These are phyloP conservation scores for Hippocampus abdominalis DNA, from an alignment of 2,113 vertebrate genomes.

Conservation along the genomic window DNA sequence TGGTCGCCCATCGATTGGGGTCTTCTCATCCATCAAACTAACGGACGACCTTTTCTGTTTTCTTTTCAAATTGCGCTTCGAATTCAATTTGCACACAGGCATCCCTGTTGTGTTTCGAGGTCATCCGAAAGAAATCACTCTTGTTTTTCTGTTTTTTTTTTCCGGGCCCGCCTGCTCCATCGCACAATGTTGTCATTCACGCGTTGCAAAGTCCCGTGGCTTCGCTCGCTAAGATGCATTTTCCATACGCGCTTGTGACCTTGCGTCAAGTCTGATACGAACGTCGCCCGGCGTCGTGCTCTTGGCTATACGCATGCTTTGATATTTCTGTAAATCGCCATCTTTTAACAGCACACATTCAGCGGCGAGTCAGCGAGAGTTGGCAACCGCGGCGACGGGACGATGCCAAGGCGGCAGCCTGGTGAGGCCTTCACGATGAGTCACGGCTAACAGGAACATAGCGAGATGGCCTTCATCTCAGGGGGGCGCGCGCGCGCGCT, in stretches of 20 bases:
- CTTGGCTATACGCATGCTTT: slow-evolving; percentile 30
- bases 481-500: background rate
- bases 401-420: slow-evolving; percentile 53
- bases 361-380: slow-evolving; percentile 30
- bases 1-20: slow-evolving; percentile 62
- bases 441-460: slow-evolving; percentile 58
- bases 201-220: background rate
- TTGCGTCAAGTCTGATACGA: slow-evolving; percentile 29
- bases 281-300: background rate
- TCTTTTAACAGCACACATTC: background rate
- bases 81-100: slow-evolving; percentile 52
- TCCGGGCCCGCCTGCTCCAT: background rate
- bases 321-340: background rate
- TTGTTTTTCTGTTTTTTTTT: background rate
- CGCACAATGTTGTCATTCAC: background rate
- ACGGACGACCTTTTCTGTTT: slow-evolving; percentile 71
- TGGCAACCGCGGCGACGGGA: slow-evolving; percentile 40
- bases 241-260: slow-evolving; percentile 22
- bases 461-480: slow-evolving; percentile 27
- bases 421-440: slow-evolving; percentile 50
- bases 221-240: slow-evolving; percentile 11
- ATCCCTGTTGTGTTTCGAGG: slow-evolving; percentile 17
- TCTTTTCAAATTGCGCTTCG: slow-evolving; percentile 55
- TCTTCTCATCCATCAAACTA: slow-evolving; percentile 73
- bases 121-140: background rate